Evolutionary conservation across 2,888 invertebrate species (phyloP), one percentile per base, ranked within the genome.

Genomic region (Tuta absoluta): DNA sequence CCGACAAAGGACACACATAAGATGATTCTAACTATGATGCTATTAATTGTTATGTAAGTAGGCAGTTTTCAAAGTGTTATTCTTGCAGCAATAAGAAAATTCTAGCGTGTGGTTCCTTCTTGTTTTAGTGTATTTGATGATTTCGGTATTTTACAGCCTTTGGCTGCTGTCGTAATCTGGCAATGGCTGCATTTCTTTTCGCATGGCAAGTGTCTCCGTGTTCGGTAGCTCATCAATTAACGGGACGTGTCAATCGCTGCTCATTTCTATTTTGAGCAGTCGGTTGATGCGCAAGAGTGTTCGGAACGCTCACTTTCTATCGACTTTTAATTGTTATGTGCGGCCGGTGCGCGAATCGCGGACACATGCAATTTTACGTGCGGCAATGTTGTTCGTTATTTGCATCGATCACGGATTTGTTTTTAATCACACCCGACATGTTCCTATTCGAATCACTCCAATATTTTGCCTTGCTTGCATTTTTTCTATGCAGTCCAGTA

Each of bases 291-390:
- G 84, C 83, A 80, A 80, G 81, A 79, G 77, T 76, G 78, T 79
- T 76, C 74, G 79, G 74, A 80, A 78, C 85, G 85, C 78, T 88
- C 85, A 85, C 91, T 91, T 90, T 91, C 91, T 91, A 90, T 83
- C 84, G 78, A 73, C 83, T 86, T 88, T 90, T 91, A 89, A 91
- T 91, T 90, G 87, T 89, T 88, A 90, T 89, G 90, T 87, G 84
- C 83, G 83, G 72, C 72, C 72, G 67, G 70, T 68, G 72, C 53
- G 53, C 53, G 53, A 72, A 66, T 69, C 68, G 72, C 72, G 72
- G 75, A 74, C 83, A 75, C 91, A 91, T 90, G 91, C 91, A 91
- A 91, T 88, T 90, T 88, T 90, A 91, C 91, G 91, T 91, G 91
- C 83, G 78, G 76, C 79, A 76, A 85, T 89, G 88, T 81, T 81